Evolutionary conservation across 2,797 vertebrate species (phyloP).

Genomic region (Phalanger gymnotis): DNA sequence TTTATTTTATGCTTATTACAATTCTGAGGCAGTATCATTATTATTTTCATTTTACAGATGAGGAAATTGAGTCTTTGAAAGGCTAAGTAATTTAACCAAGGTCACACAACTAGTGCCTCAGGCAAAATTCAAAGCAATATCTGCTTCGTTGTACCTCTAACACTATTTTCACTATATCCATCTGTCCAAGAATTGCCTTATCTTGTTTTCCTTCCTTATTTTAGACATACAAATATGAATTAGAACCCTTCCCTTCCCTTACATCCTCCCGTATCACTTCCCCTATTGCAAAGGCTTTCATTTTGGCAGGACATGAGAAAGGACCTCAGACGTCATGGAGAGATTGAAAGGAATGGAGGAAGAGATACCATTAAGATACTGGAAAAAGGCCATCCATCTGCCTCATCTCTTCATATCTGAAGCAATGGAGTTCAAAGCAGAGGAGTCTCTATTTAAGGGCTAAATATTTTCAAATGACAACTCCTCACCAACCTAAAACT

Average conservation of each 20-base stretch:
- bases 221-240: not conserved
- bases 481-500: not conserved
- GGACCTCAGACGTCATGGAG: not conserved
- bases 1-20: not conserved
- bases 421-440: not conserved
- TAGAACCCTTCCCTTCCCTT: not conserved
- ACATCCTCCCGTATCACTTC: not conserved
- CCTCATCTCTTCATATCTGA: not conserved
- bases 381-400: not conserved
- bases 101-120: not conserved
- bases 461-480: not conserved
- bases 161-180: not conserved
- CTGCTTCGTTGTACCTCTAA: not conserved
- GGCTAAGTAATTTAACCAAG: not conserved
- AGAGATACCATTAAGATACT: not conserved
- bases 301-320: not conserved
- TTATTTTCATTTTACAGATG: not conserved
- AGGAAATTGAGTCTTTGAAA: not conserved
- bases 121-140: not conserved
- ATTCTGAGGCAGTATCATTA: not conserved
- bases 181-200: not conserved
- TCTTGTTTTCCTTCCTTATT: slow-evolving; percentile 3
- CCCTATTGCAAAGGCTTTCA: not conserved
- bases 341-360: not conserved
- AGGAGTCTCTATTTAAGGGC: not conserved